Evolutionary conservation across 2,113 vertebrate genomes (phyloP).

Genomic region (Papio anubis): DNA sequence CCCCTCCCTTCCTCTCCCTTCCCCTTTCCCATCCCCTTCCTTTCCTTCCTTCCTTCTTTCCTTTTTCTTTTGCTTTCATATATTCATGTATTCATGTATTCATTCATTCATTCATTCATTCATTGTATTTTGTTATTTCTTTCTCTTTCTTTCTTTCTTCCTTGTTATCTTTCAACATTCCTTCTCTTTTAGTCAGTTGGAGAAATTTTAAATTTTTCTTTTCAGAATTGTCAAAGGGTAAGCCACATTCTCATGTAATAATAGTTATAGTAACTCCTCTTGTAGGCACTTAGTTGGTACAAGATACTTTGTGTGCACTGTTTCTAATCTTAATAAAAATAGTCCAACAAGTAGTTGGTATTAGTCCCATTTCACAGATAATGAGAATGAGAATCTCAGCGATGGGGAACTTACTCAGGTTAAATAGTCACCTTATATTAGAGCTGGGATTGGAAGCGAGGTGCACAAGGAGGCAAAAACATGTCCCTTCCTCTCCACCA

Average conservation of each 20-base stretch:
- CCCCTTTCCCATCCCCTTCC: neutral
- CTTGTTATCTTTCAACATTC: neutral
- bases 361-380: neutral
- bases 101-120: neutral
- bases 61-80: neutral
- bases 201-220: neutral
- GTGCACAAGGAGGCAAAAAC: neutral
- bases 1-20: rapidly evolving
- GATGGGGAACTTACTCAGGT: neutral
- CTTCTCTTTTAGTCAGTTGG: neutral
- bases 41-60: neutral
- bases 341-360: neutral
- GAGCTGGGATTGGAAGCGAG: neutral
- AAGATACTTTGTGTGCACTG: neutral
- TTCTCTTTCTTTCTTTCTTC: neutral
- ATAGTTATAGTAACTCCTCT: neutral
- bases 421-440: neutral
- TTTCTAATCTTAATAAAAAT: neutral
- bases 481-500: neutral
- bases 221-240: neutral
- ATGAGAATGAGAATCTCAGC: neutral
- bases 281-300: neutral
- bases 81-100: neutral
- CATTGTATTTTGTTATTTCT: neutral
- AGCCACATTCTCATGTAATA: neutral